Conservation (phyloP, 2,888 invertebrate genomes). For the Parasteatoda lunata region DNA sequence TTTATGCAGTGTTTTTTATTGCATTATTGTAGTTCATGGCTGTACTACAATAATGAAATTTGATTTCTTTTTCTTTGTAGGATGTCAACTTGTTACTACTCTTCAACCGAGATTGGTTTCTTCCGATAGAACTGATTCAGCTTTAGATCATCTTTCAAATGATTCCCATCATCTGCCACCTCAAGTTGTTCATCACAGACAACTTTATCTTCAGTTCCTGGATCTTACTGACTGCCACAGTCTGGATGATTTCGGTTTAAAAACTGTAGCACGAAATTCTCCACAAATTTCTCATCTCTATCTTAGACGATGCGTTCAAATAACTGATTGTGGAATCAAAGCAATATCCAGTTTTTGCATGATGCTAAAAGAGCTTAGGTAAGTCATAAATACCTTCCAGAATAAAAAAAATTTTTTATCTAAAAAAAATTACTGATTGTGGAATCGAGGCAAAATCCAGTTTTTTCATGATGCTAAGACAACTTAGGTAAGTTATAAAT, state of each 20-base stretch:
- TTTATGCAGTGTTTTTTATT: neutral
- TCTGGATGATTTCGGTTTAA: slow-evolving; percentile 88
- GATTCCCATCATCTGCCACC: slow-evolving; percentile 26
- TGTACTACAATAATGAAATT: neutral
- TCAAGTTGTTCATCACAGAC: slow-evolving; percentile 45
- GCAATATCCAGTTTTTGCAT: slow-evolving; percentile 92
- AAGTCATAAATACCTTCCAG: neutral
- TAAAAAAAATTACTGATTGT: slow-evolving; percentile 85
- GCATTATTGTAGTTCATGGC: neutral
- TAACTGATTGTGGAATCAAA: slow-evolving; percentile 93
- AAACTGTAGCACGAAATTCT: slow-evolving; percentile 88
- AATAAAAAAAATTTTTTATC: no score
- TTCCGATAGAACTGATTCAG: slow-evolving; percentile 30
- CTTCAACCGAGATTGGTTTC: slow-evolving; percentile 36
- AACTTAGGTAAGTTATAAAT: slow-evolving; percentile 79
- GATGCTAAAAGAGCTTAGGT: slow-evolving; percentile 86
- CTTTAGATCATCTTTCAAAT: slow-evolving; percentile 20
- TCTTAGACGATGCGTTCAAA: slow-evolving; percentile 88
- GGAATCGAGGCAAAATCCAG: slow-evolving; percentile 93
- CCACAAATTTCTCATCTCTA: slow-evolving; percentile 90
- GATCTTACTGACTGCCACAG: slow-evolving; percentile 92
- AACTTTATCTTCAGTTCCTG: slow-evolving; percentile 81
- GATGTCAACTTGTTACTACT: slow-evolving; percentile 45
- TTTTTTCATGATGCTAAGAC: slow-evolving; percentile 87
- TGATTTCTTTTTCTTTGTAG: slow-evolving; percentile 14